Conservation (phyloP, 2,888 invertebrate genomes). For the Watsonalla binaria region DNA sequence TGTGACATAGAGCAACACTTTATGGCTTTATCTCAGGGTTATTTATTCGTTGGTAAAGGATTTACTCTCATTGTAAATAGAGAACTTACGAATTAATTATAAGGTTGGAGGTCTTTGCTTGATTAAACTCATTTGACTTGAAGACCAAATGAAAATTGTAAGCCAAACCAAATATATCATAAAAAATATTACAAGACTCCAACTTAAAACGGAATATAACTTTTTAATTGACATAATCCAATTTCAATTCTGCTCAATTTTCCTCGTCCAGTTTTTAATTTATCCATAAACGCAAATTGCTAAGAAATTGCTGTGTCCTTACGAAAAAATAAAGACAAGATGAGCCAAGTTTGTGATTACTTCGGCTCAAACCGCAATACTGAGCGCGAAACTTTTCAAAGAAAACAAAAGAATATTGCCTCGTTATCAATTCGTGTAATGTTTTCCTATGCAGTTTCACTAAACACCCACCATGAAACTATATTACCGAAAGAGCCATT, state of each 20-base stretch:
- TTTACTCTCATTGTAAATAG: too few species aligned
- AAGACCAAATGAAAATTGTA: too few species aligned
- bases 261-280: not conserved
- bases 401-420: not conserved
- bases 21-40: too few species aligned
- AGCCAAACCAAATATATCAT: too few species aligned
- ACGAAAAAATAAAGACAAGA: not conserved
- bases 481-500: too few species aligned
- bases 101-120: too few species aligned
- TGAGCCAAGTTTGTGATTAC: not conserved
- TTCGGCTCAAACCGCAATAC: not conserved
- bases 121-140: too few species aligned
- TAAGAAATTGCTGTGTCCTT: not conserved
- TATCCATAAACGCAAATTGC: not conserved
- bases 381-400: slow-evolving; percentile 1
- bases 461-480: not conserved
- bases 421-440: not conserved
- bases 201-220: not conserved
- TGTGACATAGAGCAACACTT: too few species aligned
- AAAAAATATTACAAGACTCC: not conserved
- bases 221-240: not conserved
- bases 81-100: too few species aligned
- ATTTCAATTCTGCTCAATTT: not conserved
- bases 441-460: not conserved
- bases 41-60: too few species aligned